phyloP scores from a whole-genome alignment of 2,797 vertebrate genomes.

The Macropus fuliginosus region DNA sequence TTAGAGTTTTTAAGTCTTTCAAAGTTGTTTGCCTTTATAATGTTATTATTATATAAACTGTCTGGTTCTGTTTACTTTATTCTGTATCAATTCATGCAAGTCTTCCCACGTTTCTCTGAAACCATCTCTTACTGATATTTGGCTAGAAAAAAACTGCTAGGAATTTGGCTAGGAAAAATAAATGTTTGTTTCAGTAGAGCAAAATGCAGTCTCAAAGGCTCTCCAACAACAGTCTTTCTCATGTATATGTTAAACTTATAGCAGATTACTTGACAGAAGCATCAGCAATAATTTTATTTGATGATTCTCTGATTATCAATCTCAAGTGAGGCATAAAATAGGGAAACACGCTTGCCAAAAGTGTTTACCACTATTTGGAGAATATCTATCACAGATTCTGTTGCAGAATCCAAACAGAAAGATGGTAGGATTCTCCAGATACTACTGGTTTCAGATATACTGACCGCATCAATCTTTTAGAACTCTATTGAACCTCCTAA shows the following conservation, averaged over 20 bases:
- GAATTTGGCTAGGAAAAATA: not conserved
- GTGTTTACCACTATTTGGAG: not conserved
- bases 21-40: not conserved
- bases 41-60: not conserved
- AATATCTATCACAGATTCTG: not conserved
- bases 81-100: not conserved
- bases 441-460: not conserved
- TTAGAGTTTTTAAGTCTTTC: not conserved
- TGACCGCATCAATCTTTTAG: not conserved
- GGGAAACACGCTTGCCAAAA: not conserved
- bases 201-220: not conserved
- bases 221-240: not conserved
- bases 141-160: not conserved
- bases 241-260: not conserved
- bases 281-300: not conserved
- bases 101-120: not conserved
- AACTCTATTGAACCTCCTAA: not conserved
- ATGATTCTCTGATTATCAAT: not conserved
- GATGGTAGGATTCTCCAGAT: not conserved
- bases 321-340: not conserved
- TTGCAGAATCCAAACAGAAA: not conserved
- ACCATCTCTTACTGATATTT: not conserved
- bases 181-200: not conserved
- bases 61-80: not conserved
- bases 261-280: not conserved